Base-by-base conservation (phyloP, 2,888 invertebrate genomes). In the Perizoma affinitatum region DNA sequence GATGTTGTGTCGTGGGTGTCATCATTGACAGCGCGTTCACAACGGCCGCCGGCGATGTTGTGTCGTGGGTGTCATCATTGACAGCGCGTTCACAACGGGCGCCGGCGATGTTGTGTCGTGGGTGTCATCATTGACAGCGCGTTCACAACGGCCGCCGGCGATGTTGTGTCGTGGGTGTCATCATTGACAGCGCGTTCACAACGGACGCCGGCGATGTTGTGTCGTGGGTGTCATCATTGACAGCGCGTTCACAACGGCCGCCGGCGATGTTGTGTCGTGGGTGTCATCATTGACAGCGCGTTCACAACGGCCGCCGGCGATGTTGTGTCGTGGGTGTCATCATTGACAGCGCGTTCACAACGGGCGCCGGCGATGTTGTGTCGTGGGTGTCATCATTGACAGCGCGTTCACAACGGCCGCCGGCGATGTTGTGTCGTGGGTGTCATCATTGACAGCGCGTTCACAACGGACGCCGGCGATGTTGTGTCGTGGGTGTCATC, bases 61-160 rank as follows among this genome's bases (percentile, higher is more conserved):
- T n/a, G n/a, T n/a, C n/a, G n/a, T n/a, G n/a, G n/a, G n/a, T n/a
- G n/a, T n/a, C n/a, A n/a, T n/a, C n/a, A 56, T 44, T 55, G 46
- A 42, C 43, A 53, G 45, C 50, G 48, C 41, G 10, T 41, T 10
- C 40, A 10, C n/a, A 48, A 10, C 10, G 40, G 43, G 22, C 10
- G 6, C 34, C 33, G 34, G 48, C 41, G 50, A 41, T 38, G n/a
- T n/a, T n/a, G n/a, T n/a, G n/a, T n/a, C n/a, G n/a, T n/a, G n/a
- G n/a, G n/a, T n/a, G n/a, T n/a, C n/a, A n/a, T n/a, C n/a, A 56
- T 44, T 55, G 46, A 42, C 43, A 53, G 45, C 50, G 48, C 41
- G 10, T 41, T 10, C 40, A 10, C n/a, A 48, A 10, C 10, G 40
- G 43, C 1, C 10, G 6, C 34, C 33, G 34, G 48, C 41, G 50